Evolutionary conservation across 2,113 vertebrate genomes (phyloP).

Genomic region (Hemiprocne comata): DNA sequence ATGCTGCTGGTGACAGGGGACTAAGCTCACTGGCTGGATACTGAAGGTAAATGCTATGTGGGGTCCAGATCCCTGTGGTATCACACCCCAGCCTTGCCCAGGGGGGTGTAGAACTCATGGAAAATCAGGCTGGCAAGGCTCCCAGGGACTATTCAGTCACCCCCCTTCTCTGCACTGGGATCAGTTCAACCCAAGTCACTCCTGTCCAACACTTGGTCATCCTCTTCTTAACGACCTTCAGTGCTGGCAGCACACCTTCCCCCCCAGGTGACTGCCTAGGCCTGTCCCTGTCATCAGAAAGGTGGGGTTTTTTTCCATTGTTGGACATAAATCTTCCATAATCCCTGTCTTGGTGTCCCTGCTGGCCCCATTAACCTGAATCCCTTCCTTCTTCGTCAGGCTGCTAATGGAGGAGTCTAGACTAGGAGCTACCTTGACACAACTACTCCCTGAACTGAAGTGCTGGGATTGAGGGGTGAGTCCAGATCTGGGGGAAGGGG

Average conservation of each 20-base stretch:
- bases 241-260: background rate
- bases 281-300: background rate
- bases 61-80: background rate
- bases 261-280: fast-evolving
- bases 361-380: background rate
- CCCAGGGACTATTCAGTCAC: background rate
- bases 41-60: background rate
- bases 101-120: background rate
- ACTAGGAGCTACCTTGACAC: too few species aligned
- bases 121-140: background rate
- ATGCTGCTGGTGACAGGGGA: too few species aligned
- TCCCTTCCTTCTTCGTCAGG: background rate
- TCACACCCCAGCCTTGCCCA: background rate
- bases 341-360: background rate
- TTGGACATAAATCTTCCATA: background rate
- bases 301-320: background rate
- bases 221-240: background rate
- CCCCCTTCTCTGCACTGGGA: background rate
- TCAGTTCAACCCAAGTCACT: background rate
- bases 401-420: background rate
- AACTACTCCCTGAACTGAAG: background rate
- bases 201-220: background rate
- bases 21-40: fast-evolving
- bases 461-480: background rate
- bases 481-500: background rate